phyloP scores from a whole-genome alignment of 2,888 invertebrate species.

The Psylliodes chrysocephalus region DNA sequence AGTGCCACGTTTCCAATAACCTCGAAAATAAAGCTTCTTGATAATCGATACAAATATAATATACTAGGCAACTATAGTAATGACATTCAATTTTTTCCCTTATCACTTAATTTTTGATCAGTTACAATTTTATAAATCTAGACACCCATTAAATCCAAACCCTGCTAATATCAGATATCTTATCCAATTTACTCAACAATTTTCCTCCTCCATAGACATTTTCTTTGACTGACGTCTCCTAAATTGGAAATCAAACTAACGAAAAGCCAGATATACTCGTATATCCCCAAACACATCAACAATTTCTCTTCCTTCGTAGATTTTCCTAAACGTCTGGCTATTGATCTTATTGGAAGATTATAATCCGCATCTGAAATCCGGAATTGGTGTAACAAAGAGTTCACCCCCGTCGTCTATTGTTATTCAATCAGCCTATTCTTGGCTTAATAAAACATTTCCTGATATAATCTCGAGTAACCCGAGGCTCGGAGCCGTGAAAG shows the following conservation, averaged over 20 bases:
- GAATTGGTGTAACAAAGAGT: constrained; percentile 20
- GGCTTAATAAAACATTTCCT: constrained; percentile 33
- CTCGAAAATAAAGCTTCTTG: too few species aligned
- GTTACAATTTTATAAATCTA: too few species aligned
- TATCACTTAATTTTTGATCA: too few species aligned
- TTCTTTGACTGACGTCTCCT: constrained; percentile 16
- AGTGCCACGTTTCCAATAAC: too few species aligned
- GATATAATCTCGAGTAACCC: constrained; percentile 31
- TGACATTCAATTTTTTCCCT: too few species aligned
- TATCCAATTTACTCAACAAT: too few species aligned
- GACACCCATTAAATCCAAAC: too few species aligned
- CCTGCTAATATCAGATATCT: too few species aligned
- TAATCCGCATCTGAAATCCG: constrained; percentile 17
- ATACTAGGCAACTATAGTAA: too few species aligned
- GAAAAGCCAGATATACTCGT: constrained; percentile 13
- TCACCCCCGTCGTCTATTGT: constrained; percentile 24
- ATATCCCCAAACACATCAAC: constrained; percentile 12
- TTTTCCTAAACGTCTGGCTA: constrained; percentile 15
- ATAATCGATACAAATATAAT: too few species aligned
- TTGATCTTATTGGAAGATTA: constrained; percentile 19
- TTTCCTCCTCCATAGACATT: too few species aligned
- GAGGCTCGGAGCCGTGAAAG: constrained; percentile 15
- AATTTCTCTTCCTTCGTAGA: constrained; percentile 11
- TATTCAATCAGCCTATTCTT: constrained; percentile 31
- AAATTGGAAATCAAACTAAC: constrained; percentile 19